phyloP scores from a whole-genome alignment of 2,113 vertebrate species.

The Hyla sarda region DNA sequence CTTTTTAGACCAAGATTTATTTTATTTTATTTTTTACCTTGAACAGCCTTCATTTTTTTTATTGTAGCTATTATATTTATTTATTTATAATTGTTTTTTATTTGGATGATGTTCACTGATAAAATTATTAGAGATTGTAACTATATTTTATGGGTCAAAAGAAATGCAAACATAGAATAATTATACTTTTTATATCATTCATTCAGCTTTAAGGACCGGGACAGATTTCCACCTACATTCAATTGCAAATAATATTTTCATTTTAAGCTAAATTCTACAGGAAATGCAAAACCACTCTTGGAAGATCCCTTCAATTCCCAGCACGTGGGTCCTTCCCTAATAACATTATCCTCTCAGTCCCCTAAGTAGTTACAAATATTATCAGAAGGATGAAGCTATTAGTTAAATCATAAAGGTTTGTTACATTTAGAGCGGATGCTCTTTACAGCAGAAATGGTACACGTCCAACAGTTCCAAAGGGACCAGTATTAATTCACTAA shows the following conservation, averaged over 20 bases:
- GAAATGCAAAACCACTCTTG: neutral
- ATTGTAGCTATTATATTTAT: too few relatives aligned
- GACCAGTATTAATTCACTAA: conserved; percentile 3
- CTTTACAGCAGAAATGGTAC: neutral
- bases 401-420: neutral
- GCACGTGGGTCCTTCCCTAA: neutral
- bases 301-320: neutral
- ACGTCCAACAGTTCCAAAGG: neutral
- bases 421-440: neutral
- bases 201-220: neutral
- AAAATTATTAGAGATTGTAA: too few relatives aligned
- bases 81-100: too few relatives aligned
- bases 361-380: neutral
- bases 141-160: too few relatives aligned
- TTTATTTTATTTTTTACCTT: too few relatives aligned
- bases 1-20: too few relatives aligned
- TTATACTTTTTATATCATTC: too few relatives aligned
- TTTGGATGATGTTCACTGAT: too few relatives aligned
- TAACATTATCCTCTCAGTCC: neutral
- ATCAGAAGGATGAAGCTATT: neutral
- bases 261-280: neutral
- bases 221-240: neutral
- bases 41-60: too few relatives aligned
- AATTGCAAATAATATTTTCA: neutral
- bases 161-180: too few relatives aligned